These are phyloP conservation scores for Cylindroiulus punctatus DNA, from an alignment of 2,888 invertebrate species.

Conservation along the genomic window DNA sequence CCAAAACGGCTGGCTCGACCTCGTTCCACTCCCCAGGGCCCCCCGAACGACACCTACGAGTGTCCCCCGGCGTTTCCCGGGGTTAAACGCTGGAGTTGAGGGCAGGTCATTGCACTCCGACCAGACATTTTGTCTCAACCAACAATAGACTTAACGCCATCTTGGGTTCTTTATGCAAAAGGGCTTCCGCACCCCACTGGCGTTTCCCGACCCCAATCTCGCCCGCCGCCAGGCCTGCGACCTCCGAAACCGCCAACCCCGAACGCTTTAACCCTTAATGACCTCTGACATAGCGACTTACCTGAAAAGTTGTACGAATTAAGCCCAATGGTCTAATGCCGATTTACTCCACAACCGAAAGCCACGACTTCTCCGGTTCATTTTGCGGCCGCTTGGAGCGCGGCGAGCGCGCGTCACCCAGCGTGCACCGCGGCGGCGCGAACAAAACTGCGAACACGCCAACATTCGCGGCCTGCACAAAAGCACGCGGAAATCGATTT, in stretches of 20 bases:
- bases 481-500: too few species aligned
- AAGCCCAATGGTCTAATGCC: conserved; percentile 55
- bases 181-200: conserved; percentile 41
- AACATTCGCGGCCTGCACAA: not conserved
- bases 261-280: conserved; percentile 13
- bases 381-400: conserved; percentile 24
- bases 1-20: not conserved
- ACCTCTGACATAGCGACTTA: conserved; percentile 52
- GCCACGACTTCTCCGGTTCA: conserved; percentile 50
- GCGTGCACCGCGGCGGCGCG: not conserved
- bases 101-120: conserved; percentile 55
- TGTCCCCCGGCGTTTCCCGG: not conserved
- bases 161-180: conserved; percentile 55
- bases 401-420: not conserved
- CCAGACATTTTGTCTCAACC: conserved; percentile 50
- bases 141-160: conserved; percentile 56
- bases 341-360: conserved; percentile 49
- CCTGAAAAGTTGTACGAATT: conserved; percentile 53
- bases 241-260: not conserved
- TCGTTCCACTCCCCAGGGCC: not conserved
- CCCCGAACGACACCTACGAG: not conserved
- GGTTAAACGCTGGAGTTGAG: conserved; percentile 42
- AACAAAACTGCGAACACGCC: not conserved
- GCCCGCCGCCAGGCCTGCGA: not conserved
- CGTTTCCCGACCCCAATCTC: not conserved